Evolutionary conservation across 2,797 vertebrate species (phyloP).

Genomic region (Thalassophryne amazonica): DNA sequence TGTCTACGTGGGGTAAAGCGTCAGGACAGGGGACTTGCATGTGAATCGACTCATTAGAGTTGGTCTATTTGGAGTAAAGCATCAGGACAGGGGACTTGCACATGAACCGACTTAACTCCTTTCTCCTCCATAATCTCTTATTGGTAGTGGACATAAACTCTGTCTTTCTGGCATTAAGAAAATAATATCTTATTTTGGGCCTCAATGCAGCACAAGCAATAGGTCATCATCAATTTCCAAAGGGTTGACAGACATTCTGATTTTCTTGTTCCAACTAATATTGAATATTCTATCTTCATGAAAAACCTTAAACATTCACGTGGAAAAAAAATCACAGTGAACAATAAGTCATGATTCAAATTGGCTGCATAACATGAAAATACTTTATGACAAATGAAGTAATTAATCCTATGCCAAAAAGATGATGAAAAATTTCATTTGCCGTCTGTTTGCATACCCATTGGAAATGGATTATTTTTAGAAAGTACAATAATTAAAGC

Average conservation of each 20-base stretch:
- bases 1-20: conserved; percentile 54
- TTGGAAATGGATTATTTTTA: conserved; percentile 69
- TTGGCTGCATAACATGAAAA: too few relatives aligned
- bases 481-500: conserved; percentile 80
- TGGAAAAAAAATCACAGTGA: too few relatives aligned
- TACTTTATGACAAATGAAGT: too few relatives aligned
- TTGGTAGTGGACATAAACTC: conserved; percentile 15
- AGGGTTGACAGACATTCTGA: conserved; percentile 36
- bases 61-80: conserved; percentile 51
- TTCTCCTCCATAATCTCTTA: conserved; percentile 37
- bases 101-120: conserved; percentile 35
- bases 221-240: conserved; percentile 67
- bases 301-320: too few relatives aligned
- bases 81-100: conserved; percentile 69
- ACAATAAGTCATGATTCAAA: too few relatives aligned
- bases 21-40: conserved; percentile 68
- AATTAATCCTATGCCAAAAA: too few relatives aligned
- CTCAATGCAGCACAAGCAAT: conserved; percentile 35
- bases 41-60: conserved; percentile 37
- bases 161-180: conserved; percentile 30
- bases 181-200: conserved; percentile 18
- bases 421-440: not conserved
- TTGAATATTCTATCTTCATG: too few relatives aligned
- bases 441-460: conserved; percentile 42
- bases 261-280: conserved; percentile 11